phyloP scores from a whole-genome alignment of 2,113 vertebrate genomes.

The Sylvicapra grimmia region DNA sequence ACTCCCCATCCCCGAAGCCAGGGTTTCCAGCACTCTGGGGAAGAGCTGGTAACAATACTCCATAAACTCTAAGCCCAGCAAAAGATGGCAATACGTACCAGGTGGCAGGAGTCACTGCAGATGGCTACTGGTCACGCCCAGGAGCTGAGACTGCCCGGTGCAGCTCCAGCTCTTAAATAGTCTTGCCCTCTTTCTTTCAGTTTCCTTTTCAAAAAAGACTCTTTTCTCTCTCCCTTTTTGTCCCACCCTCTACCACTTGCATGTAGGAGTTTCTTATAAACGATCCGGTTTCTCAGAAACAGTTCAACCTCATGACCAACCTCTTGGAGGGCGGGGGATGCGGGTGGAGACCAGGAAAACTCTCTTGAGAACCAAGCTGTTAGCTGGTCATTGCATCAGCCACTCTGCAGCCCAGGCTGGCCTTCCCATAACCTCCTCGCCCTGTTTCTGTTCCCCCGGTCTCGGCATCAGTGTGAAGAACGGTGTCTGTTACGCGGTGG shows the following conservation, averaged over 20 bases:
- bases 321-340: not conserved
- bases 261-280: not conserved
- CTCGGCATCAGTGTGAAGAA: not conserved
- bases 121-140: not conserved
- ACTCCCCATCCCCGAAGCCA: not conserved
- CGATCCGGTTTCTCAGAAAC: not conserved
- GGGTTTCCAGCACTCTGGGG: not conserved
- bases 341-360: not conserved
- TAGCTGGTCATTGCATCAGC: constrained; percentile 57
- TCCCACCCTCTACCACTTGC: not conserved
- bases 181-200: not conserved
- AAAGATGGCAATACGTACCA: constrained; percentile 11
- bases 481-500: fast-evolving
- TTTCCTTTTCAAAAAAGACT: constrained; percentile 22
- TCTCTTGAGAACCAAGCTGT: fast-evolving
- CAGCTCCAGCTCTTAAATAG: constrained; percentile 6
- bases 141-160: not conserved
- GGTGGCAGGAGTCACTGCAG: not conserved
- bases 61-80: not conserved
- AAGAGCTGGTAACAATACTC: not conserved
- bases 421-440: not conserved
- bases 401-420: not conserved
- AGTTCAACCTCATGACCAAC: not conserved
- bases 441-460: not conserved
- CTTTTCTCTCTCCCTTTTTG: not conserved